Evolutionary conservation across 2,113 vertebrate species (phyloP).

Genomic region (human): GRCh38 chr5:72569501-72570000

Average conservation of each 20-base stretch:
- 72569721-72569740: constrained; percentile 65
- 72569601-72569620: constrained; percentile 50
- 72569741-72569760: constrained; percentile 69
- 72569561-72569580: constrained; percentile 41
- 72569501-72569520: constrained; percentile 49
- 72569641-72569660: constrained; percentile 67
- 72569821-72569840: constrained; percentile 40
- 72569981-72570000: neutral
- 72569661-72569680: constrained; percentile 62
- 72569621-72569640: constrained; percentile 64
- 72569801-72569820: constrained; percentile 62
- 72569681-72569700: constrained; percentile 58
- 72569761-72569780: constrained; percentile 21
- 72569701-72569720: constrained; percentile 11
- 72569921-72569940: neutral
- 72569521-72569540: constrained; percentile 29
- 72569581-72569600: constrained; percentile 22
- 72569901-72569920: neutral
- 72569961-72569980: neutral
- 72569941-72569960: neutral
- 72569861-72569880: constrained; percentile 28
- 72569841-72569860: constrained; percentile 40
- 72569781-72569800: constrained; percentile 36
- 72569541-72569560: constrained; percentile 32
- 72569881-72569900: neutral